phyloP scores from a whole-genome alignment of 2,888 invertebrate species.

The Thalpophila matura region DNA sequence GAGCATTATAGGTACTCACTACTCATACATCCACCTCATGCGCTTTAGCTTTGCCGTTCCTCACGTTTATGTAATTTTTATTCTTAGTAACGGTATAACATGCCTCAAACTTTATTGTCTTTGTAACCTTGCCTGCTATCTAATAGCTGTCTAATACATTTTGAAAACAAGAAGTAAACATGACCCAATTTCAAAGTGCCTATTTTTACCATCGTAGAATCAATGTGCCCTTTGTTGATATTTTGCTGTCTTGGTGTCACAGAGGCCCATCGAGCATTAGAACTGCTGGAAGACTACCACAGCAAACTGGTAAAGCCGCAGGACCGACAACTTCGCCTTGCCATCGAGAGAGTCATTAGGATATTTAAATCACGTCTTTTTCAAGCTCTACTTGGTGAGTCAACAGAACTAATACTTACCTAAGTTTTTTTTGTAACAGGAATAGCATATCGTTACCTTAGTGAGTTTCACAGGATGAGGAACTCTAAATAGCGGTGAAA shows the following conservation, averaged over 20 bases:
- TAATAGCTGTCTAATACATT: slow-evolving; percentile 28
- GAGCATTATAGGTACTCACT: slow-evolving; percentile 39
- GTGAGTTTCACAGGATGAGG: slow-evolving; percentile 1
- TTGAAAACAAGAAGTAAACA: slow-evolving; percentile 49
- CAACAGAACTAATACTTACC: neutral
- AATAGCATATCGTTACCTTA: neutral
- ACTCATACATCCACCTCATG: slow-evolving; percentile 26
- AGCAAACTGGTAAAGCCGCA: slow-evolving; percentile 97
- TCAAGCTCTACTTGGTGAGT: slow-evolving; percentile 98
- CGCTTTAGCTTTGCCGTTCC: slow-evolving; percentile 24
- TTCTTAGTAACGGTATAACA: neutral
- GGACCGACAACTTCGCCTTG: slow-evolving; percentile 98
- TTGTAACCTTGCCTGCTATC: slow-evolving; percentile 29
- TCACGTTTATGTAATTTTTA: slow-evolving; percentile 14
- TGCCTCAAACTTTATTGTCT: slow-evolving; percentile 8
- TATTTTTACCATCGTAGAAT: slow-evolving; percentile 31
- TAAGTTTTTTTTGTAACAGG: neutral
- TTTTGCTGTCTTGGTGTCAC: slow-evolving; percentile 72
- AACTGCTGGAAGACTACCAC: slow-evolving; percentile 99
- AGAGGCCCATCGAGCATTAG: slow-evolving; percentile 99
- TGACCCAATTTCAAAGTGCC: slow-evolving; percentile 51
- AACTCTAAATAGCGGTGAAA: slow-evolving; percentile 20
- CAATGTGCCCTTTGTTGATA: slow-evolving; percentile 46
- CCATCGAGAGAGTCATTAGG: slow-evolving; percentile 99
- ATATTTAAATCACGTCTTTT: slow-evolving; percentile 99